Evolutionary conservation across 1,140 invertebrate species (phyloP).

Genomic region (Procambarus virginalis): DNA sequence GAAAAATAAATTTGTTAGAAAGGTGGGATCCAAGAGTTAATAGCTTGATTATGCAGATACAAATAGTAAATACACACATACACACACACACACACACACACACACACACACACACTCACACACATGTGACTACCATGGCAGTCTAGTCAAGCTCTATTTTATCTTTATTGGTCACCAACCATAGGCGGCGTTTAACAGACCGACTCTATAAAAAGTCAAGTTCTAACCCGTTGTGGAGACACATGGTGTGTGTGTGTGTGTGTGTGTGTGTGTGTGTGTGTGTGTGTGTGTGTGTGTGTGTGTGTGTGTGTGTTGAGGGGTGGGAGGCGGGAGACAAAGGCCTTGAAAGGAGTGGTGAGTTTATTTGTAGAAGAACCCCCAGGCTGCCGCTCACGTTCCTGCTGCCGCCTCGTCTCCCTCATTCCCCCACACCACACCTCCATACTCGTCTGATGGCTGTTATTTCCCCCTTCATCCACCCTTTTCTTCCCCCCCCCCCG

Average conservation of each 20-base stretch:
- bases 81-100: too few species aligned
- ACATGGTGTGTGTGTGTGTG: background rate
- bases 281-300: background rate
- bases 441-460: too few species aligned
- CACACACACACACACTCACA: background rate
- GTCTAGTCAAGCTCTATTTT: background rate
- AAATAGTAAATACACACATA: too few species aligned
- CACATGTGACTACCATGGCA: background rate
- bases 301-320: background rate
- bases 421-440: background rate
- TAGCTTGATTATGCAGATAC: too few species aligned
- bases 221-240: background rate
- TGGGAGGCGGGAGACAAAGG: background rate
- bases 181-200: slow-evolving; percentile 29
- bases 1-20: too few species aligned
- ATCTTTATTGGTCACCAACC: background rate
- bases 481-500: background rate
- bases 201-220: background rate
- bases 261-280: background rate
- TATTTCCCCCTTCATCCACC: background rate
- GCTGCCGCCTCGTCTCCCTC: background rate
- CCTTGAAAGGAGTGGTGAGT: background rate
- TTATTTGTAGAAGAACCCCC: background rate
- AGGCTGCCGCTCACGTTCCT: background rate
- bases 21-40: too few species aligned